A percentile compares a stretch with the other conserved stretches of the same genome.
Conservation (phyloP, 2,113 vertebrate genomes). For the Syrrhaptes paradoxus region DNA sequence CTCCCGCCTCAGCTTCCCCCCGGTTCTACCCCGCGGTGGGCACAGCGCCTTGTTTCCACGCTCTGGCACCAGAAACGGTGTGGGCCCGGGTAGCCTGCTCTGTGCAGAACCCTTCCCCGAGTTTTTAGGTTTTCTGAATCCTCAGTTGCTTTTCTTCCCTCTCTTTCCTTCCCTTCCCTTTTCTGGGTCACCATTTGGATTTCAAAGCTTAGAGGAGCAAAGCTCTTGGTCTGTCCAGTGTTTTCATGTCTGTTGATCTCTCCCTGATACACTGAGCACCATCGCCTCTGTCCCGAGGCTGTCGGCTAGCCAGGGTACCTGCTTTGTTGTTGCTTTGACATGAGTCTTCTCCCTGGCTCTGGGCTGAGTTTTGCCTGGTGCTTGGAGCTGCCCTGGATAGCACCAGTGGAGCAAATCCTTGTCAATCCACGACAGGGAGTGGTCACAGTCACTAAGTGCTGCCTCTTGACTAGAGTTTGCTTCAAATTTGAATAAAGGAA, state of each 20-base stretch:
- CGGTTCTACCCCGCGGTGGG: too few species aligned
- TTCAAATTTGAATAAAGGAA: neutral
- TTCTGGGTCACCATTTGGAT: neutral
- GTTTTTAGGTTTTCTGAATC: neutral
- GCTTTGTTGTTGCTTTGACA: neutral
- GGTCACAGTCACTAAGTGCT: neutral
- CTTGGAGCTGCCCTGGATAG: neutral
- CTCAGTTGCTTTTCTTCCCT: neutral
- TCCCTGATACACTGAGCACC: neutral
- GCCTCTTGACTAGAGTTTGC: neutral
- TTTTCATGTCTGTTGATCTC: neutral
- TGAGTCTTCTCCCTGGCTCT: neutral
- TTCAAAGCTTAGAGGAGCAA: neutral
- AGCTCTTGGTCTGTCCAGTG: rapidly evolving
- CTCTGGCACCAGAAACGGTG: rapidly evolving
- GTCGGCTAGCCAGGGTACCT: neutral
- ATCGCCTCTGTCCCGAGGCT: neutral
- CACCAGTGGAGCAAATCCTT: neutral
- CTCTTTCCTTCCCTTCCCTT: neutral
- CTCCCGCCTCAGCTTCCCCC: too few species aligned
- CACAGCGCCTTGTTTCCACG: too few species aligned
- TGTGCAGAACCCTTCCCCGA: rapidly evolving
- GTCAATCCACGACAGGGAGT: neutral
- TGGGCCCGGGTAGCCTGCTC: too few species aligned
- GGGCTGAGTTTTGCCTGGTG: neutral